Base-by-base conservation (phyloP, 2,797 vertebrate genomes). In the Lerista edwardsae region DNA sequence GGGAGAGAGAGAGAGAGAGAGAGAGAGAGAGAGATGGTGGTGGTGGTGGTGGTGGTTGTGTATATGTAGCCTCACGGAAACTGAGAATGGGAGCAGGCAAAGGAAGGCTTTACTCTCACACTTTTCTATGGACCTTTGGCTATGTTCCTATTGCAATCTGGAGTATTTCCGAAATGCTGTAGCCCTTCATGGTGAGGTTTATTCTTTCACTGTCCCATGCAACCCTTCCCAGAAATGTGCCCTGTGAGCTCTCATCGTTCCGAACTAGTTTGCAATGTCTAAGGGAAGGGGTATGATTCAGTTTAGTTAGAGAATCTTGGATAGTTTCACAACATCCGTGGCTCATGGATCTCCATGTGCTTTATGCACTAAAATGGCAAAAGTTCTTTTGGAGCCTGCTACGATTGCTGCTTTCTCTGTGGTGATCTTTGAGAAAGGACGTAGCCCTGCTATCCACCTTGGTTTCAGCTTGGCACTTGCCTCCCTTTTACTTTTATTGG, bases 1-100 rank as follows among this genome's bases (percentile, higher is more conserved):
- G 2, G 6, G 34, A n/a, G n/a, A n/a, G n/a, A n/a, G n/a, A n/a
- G n/a, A n/a, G n/a, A n/a, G n/a, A n/a, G n/a, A n/a, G n/a, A n/a
- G n/a, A n/a, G n/a, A n/a, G n/a, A n/a, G n/a, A n/a, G n/a, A n/a
- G n/a, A n/a, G n/a, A n/a, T n/a, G n/a, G n/a, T n/a, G n/a, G 65
- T 51, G 39, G 34, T 79, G 10, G 19, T 55, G 51, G 15, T 55
- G 15, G 34, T 84, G 11, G 84, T 90, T 73, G 87, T 86, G 0
- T 57, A 68, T 72, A 86, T 82, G 84, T 87, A 76, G 84, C 80
- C 84, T 89, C 15, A 0, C 8, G 0, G 93, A 80, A 86, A 72
- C n/a, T 84, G 84, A 31, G 86, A 89, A 84, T 55, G 84, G 91
- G 92, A 92, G 90, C 83, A 75, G 65, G 75, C 84, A 55, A 31